Evolutionary conservation across 2,797 vertebrate species (phyloP).

Genomic region (Trachurus trachurus): DNA sequence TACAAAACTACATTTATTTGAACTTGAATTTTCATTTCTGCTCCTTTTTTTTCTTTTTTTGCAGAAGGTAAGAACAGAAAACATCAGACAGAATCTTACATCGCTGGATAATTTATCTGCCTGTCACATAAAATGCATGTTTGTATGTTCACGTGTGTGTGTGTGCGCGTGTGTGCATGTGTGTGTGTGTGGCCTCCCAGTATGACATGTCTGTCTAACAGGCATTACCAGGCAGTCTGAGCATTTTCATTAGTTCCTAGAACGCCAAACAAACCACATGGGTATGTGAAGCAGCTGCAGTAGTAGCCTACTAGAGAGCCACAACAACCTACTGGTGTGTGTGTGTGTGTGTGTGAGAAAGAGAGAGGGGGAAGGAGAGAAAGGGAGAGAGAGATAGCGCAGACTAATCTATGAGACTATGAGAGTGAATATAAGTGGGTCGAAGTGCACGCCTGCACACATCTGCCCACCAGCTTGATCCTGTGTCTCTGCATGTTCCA

Average conservation of each 20-base stretch:
- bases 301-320: conserved; percentile 41
- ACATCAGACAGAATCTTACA: conserved; percentile 27
- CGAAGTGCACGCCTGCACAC: conserved; percentile 58
- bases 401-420: conserved; percentile 39
- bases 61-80: neutral
- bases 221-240: conserved; percentile 76
- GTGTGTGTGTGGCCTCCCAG: conserved; percentile 57
- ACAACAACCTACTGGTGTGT: conserved; percentile 18
- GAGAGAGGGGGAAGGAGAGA: neutral
- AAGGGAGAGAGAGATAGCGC: neutral
- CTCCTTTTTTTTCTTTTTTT: neutral
- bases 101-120: conserved; percentile 23
- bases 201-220: conserved; percentile 56
- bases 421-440: conserved; percentile 49
- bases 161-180: conserved; percentile 13
- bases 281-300: conserved; percentile 75
- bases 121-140: conserved; percentile 6
- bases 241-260: conserved; percentile 79
- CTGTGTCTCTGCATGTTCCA: conserved; percentile 12
- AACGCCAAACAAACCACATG: conserved; percentile 68
- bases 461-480: conserved; percentile 68
- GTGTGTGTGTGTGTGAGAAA: no score
- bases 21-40: no score
- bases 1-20: no score
- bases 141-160: conserved; percentile 2